Evolutionary conservation across 2,113 vertebrate genomes (phyloP).

Genomic region (Anseranas semipalmata): DNA sequence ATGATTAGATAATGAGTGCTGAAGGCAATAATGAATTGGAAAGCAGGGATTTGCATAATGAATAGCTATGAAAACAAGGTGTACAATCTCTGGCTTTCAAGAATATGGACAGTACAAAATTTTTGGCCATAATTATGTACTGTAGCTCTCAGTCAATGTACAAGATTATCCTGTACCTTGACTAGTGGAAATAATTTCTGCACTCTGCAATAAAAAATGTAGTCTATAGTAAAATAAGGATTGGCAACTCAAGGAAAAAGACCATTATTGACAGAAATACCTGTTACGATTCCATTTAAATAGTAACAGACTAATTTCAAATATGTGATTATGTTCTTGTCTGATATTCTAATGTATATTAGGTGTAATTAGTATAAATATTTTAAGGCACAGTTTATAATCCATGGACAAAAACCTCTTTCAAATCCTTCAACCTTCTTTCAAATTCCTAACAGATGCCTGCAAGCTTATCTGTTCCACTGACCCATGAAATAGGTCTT

Average conservation of each 20-base stretch:
- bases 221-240: not conserved
- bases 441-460: not conserved
- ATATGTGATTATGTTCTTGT: not conserved
- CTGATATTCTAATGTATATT: not conserved
- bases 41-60: slow-evolving; percentile 40
- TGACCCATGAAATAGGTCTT: not conserved
- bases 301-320: not conserved
- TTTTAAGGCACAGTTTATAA: not conserved
- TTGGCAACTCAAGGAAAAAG: not conserved
- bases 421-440: not conserved
- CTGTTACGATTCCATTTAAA: not conserved
- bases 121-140: not conserved
- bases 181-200: not conserved
- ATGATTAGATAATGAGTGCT: slow-evolving; percentile 44
- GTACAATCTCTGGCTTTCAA: not conserved
- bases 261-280: not conserved
- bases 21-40: slow-evolving; percentile 40
- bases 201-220: not conserved
- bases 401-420: not conserved
- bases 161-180: not conserved
- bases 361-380: not conserved
- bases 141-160: not conserved
- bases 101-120: not conserved
- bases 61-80: slow-evolving; percentile 17
- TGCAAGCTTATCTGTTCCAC: not conserved